These are phyloP conservation scores for Plectrocnemia conspersa DNA, from an alignment of 1,140 invertebrate genomes.

Conservation along the genomic window DNA sequence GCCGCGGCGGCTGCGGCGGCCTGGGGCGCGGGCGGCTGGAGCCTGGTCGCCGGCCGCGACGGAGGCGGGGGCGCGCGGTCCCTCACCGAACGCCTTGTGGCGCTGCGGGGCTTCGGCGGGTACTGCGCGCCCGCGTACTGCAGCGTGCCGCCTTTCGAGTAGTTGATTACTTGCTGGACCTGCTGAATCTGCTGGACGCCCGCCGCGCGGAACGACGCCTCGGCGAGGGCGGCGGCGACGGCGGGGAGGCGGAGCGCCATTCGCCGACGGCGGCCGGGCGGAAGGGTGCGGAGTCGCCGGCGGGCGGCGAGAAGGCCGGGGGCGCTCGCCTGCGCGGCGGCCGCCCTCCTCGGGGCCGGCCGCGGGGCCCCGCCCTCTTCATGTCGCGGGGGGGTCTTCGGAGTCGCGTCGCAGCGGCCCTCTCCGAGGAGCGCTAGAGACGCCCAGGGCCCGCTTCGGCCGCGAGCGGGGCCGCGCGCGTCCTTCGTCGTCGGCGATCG, in stretches of 20 bases:
- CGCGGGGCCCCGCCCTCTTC: slow-evolving; percentile 36
- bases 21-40: slow-evolving; percentile 9
- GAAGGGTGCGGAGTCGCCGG: background rate
- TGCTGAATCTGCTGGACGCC: slow-evolving; percentile 40
- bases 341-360: slow-evolving; percentile 32
- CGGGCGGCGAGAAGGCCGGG: background rate
- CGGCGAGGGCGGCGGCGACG: background rate
- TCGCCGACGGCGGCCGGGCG: background rate
- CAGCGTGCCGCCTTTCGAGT: slow-evolving; percentile 25
- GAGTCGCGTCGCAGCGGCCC: slow-evolving; percentile 40
- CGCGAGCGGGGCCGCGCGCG: background rate
- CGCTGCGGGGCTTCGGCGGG: slow-evolving; percentile 8
- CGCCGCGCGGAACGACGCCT: slow-evolving; percentile 15
- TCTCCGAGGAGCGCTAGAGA: slow-evolving; percentile 35
- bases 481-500: background rate
- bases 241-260: background rate
- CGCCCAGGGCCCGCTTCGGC: background rate
- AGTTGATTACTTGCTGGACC: slow-evolving; percentile 34
- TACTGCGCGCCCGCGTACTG: slow-evolving; percentile 23
- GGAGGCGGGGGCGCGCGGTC: slow-evolving; percentile 17
- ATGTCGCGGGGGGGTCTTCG: slow-evolving; percentile 38
- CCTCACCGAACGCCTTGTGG: slow-evolving; percentile 20
- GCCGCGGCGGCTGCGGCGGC: slow-evolving; percentile 12
- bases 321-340: background rate
- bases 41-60: slow-evolving; percentile 11